Base-by-base conservation (phyloP, 2,888 invertebrate genomes). In the Acanthoscelides obtectus region DNA sequence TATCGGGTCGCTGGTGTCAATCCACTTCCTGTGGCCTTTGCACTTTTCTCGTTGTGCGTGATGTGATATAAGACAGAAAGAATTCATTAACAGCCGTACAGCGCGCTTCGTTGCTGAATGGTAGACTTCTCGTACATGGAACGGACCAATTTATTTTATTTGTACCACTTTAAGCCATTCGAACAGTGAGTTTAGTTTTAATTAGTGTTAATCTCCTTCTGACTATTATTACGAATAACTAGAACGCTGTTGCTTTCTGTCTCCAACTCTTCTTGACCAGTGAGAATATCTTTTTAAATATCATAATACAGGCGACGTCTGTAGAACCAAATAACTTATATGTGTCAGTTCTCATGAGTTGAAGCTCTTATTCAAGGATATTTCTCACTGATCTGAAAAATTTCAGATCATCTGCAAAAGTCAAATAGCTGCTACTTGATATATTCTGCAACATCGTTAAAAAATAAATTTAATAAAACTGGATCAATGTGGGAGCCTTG, bases 91-190 rank as follows among this genome's bases (percentile, higher is more conserved):
- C 17, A 64, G 70, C 67, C 63, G 27, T 67, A 67, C 69, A 72
- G 67, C 67, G 45, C 69, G 64, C 67, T 72, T 68, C 67, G 70
- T 72, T 69, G 72, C 63, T 66, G 66, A 71, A 25, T 64, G 68
- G 67, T 69, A 70, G 68, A 20, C 69, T 45, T n/a, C n/a, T n/a
- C 45, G 1, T 45, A 45, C 45, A 45, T 12, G 45, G 45, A 45
- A 45, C 6, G 45, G 45, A 45, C 75, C 73, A 75, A 76, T 76
- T 76, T 74, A 76, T 72, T 75, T 76, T 74, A 75, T 76, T 76
- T 73, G 76, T 75, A 72, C 76, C 76, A 76, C 74, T 76, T 75
- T 72, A 73, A 69, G 71, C 71, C 45, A 73, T 74, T 71, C 73
- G 72, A 73, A 17, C 70, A 74, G 72, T 73, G 72, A 74, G 73